phyloP scores from a whole-genome alignment of 2,113 vertebrate genomes.

The Pelusios castaneus region DNA sequence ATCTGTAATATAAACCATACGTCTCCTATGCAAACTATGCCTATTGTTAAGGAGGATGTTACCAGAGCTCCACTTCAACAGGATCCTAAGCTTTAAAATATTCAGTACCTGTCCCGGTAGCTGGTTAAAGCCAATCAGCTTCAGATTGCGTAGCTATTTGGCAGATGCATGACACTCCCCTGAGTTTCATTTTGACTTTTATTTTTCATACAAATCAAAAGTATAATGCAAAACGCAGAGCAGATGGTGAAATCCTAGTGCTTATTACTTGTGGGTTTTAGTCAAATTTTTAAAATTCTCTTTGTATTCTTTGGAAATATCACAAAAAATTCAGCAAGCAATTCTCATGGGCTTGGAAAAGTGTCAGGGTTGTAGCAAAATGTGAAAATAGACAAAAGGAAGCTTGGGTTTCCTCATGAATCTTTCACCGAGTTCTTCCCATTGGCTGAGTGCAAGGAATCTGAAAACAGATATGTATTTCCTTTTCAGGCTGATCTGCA shows the following conservation, averaged over 20 bases:
- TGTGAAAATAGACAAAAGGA: background rate
- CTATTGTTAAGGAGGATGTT: background rate
- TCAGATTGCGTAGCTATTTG: background rate
- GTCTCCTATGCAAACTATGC: background rate
- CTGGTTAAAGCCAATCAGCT: background rate
- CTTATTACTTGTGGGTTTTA: background rate
- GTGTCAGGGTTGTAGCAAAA: background rate
- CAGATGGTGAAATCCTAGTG: background rate
- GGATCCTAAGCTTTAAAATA: background rate
- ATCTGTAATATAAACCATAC: background rate
- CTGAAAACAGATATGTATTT: background rate
- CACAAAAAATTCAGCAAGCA: background rate
- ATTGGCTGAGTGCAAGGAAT: background rate
- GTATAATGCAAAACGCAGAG: background rate
- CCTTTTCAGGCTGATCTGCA: background rate
- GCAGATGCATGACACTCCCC: background rate
- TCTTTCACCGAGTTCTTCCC: background rate
- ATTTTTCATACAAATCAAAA: background rate
- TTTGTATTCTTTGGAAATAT: background rate
- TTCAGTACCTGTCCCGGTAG: no score
- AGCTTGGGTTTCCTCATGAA: background rate
- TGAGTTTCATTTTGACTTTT: background rate
- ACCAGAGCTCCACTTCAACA: background rate
- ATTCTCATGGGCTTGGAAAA: background rate
- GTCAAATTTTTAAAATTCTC: background rate